These are phyloP conservation scores for Butastur rufipennis DNA, from an alignment of 2,113 vertebrate genomes.

Conservation along the genomic window DNA sequence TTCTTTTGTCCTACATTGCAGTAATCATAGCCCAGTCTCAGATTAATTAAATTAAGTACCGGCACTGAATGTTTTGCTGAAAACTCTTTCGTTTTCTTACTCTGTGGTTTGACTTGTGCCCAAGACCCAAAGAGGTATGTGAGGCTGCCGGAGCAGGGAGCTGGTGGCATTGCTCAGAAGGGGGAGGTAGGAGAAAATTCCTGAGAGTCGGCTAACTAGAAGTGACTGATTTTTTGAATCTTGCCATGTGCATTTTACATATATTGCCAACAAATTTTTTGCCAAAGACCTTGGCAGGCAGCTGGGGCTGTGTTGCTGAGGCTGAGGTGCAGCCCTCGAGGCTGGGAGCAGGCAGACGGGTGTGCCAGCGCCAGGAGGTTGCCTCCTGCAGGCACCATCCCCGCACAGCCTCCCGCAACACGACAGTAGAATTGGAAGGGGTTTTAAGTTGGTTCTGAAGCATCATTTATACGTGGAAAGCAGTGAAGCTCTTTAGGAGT, in stretches of 20 bases:
- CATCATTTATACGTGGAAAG: not conserved
- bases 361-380: rapidly evolving
- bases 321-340: not conserved
- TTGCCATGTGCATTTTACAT: not conserved
- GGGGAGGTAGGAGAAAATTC: not conserved
- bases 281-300: not conserved
- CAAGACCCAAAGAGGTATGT: rapidly evolving
- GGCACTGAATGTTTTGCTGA: not conserved
- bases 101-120: not conserved
- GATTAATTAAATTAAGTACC: not conserved
- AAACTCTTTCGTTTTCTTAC: not conserved
- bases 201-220: not conserved
- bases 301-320: not conserved
- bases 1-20: not conserved
- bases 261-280: not conserved
- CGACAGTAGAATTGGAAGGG: rapidly evolving
- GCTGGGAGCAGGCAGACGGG: not conserved
- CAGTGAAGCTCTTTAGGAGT: not conserved
- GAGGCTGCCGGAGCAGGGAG: not conserved
- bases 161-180: not conserved
- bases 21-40: not conserved
- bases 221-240: not conserved
- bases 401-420: not conserved
- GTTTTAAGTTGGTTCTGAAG: not conserved
- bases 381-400: not conserved